These are phyloP conservation scores for Cercopithecus hamlyni DNA, from an alignment of 2,797 vertebrate species.

Conservation along the genomic window DNA sequence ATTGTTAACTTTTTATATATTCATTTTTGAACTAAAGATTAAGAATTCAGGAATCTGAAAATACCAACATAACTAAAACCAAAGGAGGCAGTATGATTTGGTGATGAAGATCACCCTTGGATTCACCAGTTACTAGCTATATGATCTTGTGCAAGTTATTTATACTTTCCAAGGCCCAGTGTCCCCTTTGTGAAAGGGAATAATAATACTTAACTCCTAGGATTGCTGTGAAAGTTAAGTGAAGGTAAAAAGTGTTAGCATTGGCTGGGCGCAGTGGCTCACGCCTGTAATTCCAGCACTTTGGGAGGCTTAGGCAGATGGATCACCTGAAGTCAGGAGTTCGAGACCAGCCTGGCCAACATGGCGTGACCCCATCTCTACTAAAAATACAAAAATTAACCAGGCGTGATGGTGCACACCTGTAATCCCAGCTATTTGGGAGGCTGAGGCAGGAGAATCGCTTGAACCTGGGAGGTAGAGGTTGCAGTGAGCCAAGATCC, in stretches of 20 bases:
- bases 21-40: slow-evolving; percentile 42
- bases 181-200: neutral
- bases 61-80: neutral
- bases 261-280: no score
- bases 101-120: neutral
- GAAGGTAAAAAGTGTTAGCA: neutral
- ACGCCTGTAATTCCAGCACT: no score
- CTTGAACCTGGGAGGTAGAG: no score
- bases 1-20: slow-evolving; percentile 26
- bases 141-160: neutral
- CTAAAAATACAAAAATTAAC: no score
- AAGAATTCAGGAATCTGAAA: slow-evolving; percentile 30
- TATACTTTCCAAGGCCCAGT: neutral
- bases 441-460: no score
- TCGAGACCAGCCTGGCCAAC: no score
- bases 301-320: no score
- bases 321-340: no score
- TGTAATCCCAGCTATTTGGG: no score
- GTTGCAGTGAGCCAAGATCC: no score
- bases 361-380: no score
- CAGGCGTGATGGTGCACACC: no score
- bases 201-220: neutral
- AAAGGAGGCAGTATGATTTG: neutral
- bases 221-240: slow-evolving; percentile 9
- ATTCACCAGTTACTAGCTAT: neutral